Percentiles rank a stretch among this genome's conserved stretches.
Conservation (phyloP, 2,113 vertebrate genomes). For the Telmatochromis sp. region DNA sequence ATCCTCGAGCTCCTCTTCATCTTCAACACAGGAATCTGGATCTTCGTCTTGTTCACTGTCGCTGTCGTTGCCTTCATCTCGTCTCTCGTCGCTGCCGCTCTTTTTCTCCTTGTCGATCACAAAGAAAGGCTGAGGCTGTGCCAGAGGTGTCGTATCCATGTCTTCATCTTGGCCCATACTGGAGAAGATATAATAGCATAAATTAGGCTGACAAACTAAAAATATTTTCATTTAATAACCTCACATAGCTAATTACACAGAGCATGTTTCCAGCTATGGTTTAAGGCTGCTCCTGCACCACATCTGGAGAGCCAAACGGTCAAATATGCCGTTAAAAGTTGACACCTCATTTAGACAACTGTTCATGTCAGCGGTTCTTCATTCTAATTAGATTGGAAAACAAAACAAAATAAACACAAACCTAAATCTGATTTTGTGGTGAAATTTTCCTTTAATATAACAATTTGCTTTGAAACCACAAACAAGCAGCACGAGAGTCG, state of each 20-base stretch:
- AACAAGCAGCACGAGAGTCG: not conserved
- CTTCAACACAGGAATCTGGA: not conserved
- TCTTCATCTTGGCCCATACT: constrained; percentile 60
- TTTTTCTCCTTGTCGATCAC: constrained; percentile 32
- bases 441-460: not conserved
- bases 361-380: not conserved
- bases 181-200: not conserved
- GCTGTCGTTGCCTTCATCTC: not conserved
- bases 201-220: not conserved
- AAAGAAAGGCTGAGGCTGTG: constrained; percentile 13
- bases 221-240: not conserved
- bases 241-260: not conserved
- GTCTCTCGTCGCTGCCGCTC: not conserved
- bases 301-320: not conserved
- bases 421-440: not conserved
- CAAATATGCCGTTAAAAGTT: not conserved
- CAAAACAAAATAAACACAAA: not conserved
- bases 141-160: constrained; percentile 63
- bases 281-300: not conserved
- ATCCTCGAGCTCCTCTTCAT: not conserved
- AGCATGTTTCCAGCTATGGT: not conserved
- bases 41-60: constrained; percentile 22
- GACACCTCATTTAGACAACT: not conserved
- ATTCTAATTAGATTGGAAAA: not conserved
- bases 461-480: not conserved